Evolutionary conservation across 2,113 vertebrate genomes (phyloP).

Genomic region (Reinhardtius hippoglossoides): DNA sequence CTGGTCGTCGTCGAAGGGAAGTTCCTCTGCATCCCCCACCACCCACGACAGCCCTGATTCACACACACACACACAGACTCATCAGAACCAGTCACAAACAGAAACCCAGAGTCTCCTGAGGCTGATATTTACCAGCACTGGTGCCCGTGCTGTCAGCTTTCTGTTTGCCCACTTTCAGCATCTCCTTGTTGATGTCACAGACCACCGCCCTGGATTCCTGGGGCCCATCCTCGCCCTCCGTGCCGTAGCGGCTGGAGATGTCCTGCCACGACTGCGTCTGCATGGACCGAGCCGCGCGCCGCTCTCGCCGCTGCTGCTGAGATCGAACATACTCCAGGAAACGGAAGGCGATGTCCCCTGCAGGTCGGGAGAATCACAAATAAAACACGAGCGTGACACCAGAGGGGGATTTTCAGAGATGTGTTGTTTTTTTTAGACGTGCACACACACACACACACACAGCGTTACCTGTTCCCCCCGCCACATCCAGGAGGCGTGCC

Average conservation of each 20-base stretch:
- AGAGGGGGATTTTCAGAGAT: neutral
- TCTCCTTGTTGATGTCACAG: slow-evolving; percentile 98
- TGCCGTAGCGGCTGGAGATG: slow-evolving; percentile 83
- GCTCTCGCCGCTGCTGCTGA: slow-evolving; percentile 74
- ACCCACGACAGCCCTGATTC: slow-evolving; percentile 92
- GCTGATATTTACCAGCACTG: slow-evolving; percentile 78
- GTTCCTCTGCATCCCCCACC: slow-evolving; percentile 93
- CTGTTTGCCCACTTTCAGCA: slow-evolving; percentile 93
- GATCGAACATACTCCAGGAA: slow-evolving; percentile 89
- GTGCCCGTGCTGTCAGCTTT: slow-evolving; percentile 83
- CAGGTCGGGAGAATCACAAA: neutral
- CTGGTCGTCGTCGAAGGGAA: slow-evolving; percentile 91
- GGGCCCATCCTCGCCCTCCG: slow-evolving; percentile 48
- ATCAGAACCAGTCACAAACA: no score
- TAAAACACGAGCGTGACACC: accelerated
- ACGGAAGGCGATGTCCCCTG: slow-evolving; percentile 96
- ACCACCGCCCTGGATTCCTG: slow-evolving; percentile 85
- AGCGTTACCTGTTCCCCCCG: slow-evolving; percentile 93
- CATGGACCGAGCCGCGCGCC: slow-evolving; percentile 63
- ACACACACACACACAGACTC: slow-evolving; percentile 23
- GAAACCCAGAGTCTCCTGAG: no score
- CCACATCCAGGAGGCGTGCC: slow-evolving; percentile 90
- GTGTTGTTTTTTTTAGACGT: neutral
- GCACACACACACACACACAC: no score
- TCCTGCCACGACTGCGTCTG: slow-evolving; percentile 92